These are phyloP conservation scores for Phoeniculus purpureus DNA, from an alignment of 2,797 vertebrate genomes.

Conservation along the genomic window DNA sequence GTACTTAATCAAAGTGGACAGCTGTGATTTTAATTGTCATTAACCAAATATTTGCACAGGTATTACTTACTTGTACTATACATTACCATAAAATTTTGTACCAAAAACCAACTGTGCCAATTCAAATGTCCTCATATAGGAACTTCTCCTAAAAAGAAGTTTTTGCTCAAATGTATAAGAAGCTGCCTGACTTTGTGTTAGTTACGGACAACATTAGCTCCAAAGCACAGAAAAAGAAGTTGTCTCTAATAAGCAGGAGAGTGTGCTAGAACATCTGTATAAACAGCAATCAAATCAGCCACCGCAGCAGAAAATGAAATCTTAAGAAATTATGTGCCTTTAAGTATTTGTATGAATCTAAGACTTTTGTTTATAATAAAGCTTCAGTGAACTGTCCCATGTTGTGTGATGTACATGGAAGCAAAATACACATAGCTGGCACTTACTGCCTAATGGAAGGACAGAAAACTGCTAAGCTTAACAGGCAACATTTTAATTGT, in stretches of 20 bases:
- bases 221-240: not conserved
- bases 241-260: not conserved
- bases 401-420: not conserved
- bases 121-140: not conserved
- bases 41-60: conserved; percentile 39
- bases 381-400: not conserved
- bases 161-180: not conserved
- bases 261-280: not conserved
- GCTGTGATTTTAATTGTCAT: conserved; percentile 21
- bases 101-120: not conserved
- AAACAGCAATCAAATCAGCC: not conserved
- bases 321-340: not conserved
- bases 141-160: not conserved
- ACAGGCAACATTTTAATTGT: not conserved
- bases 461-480: not conserved
- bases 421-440: not conserved
- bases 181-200: not conserved
- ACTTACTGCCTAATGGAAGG: not conserved
- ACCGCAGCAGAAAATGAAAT: not conserved
- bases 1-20: conserved; percentile 29
- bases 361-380: not conserved
- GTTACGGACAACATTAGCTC: not conserved
- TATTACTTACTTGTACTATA: conserved; percentile 4
- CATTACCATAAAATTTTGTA: not conserved
- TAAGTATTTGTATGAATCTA: not conserved